Conservation (phyloP, 2,797 vertebrate species). For the Silurus lanzhouensis region DNA sequence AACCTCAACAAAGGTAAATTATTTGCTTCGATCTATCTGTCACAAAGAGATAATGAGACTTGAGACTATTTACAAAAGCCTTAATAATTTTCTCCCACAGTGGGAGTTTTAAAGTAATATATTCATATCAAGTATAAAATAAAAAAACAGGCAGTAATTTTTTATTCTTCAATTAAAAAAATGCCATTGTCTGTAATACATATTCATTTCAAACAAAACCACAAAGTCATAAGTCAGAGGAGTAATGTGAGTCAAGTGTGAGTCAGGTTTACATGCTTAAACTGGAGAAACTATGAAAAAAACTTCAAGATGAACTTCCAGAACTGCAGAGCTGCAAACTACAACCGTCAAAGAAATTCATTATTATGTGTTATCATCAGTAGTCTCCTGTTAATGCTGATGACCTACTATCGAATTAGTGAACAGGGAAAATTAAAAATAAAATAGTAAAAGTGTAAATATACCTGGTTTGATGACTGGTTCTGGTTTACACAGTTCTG, state of each 20-base stretch:
- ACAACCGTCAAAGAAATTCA: background rate
- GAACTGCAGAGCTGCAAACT: background rate
- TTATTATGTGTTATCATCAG: background rate
- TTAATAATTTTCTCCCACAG: background rate
- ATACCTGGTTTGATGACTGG: background rate
- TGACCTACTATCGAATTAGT: too few species aligned
- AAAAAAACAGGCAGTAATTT: background rate
- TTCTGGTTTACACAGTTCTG: background rate
- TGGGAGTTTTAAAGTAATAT: background rate
- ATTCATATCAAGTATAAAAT: too few species aligned
- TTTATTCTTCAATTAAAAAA: background rate
- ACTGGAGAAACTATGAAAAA: too few species aligned
- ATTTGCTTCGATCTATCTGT: background rate
- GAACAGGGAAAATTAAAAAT: background rate
- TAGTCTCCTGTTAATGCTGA: background rate
- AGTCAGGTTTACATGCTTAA: too few species aligned
- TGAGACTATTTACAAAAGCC: too few species aligned
- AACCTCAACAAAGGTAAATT: background rate
- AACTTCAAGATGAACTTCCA: too few species aligned
- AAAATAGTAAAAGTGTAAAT: background rate
- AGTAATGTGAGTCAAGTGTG: too few species aligned
- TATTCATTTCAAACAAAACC: background rate
- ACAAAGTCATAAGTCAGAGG: background rate
- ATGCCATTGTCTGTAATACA: background rate
- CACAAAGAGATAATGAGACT: too few species aligned